Evolutionary conservation across 2,888 invertebrate species (phyloP), one percentile per base, ranked within the genome.

Genomic region (Craniophora ligustri): DNA sequence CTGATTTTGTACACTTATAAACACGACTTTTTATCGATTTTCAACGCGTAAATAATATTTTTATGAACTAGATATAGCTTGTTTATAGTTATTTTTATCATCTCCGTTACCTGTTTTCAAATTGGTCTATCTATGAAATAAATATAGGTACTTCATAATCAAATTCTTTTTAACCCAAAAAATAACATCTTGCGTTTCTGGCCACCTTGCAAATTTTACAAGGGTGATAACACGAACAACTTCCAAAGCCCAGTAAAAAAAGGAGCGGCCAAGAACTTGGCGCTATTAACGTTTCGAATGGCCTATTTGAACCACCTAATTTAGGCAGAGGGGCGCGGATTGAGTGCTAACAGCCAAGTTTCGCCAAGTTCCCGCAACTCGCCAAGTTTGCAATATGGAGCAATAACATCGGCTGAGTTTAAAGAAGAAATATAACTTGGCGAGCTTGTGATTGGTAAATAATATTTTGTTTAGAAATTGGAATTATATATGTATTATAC

Each of bases 301-400:
- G 77, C 49, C 71, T 66, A 72, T 79, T 74, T 72, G 56, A 65
- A 67, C 65, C 64, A 47, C 59, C 67, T 55, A 67, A 67, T 64
- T 71, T 71, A 54, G 35, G 26, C 44, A 41, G 53, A 36, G 38
- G 51, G 58, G 48, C 30, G 45, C 44, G 50, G 64, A 69, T 67
- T 55, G 59, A 56, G 67, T 69, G 69, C 48, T 67, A 70, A 69
- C 44, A 67, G 71, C 41, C 71, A 69, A 69, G 71, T 70, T 69
- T 10, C 18, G 10, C 48, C 35, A 59, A 62, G 44, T 62, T 26
- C 28, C 31, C 18, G 31, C 15, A 44, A 36, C 38, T 50, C n/a
- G 11, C 38, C 26, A 36, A 51, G 28, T 69, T 63, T 13, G 21
- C 36, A 56, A 70, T 66, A 67, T 38, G 38, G 16, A 31, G 49